A percentile compares a stretch with the other conserved stretches of the same genome.
Evolutionary conservation across 2,797 vertebrate species (phyloP).

Genomic region (Distichodus sexfasciatus): DNA sequence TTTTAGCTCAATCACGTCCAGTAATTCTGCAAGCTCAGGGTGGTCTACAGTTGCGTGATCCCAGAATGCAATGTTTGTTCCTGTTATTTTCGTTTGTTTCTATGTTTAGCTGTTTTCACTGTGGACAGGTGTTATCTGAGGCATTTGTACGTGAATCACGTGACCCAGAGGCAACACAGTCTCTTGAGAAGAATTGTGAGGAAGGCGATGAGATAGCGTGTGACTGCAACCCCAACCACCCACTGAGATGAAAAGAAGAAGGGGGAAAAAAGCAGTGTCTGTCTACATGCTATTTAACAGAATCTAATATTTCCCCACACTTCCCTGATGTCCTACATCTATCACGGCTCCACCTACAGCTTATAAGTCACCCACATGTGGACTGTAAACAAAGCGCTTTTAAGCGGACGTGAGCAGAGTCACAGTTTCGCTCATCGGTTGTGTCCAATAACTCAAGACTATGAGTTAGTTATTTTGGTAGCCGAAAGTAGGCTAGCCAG

Average conservation of each 20-base stretch:
- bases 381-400: background rate
- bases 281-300: conserved; percentile 42
- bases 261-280: conserved; percentile 28
- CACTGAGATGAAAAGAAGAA: conserved; percentile 60
- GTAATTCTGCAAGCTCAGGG: background rate
- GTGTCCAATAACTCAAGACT: conserved; percentile 7
- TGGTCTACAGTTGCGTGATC: background rate
- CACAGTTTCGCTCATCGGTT: background rate
- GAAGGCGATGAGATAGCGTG: conserved; percentile 53
- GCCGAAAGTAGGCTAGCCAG: conserved; percentile 44
- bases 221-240: conserved; percentile 59
- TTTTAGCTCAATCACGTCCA: no score
- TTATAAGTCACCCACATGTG: background rate
- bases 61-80: background rate
- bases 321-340: background rate
- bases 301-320: background rate
- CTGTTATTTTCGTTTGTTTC: conserved; percentile 20
- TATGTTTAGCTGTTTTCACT: conserved; percentile 18
- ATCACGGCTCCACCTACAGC: background rate
- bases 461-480: conserved; percentile 54
- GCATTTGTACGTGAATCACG: conserved; percentile 26
- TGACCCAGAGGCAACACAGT: conserved; percentile 22
- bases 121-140: conserved; percentile 33
- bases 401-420: no score
- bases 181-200: conserved; percentile 26